Base-by-base conservation (phyloP, 1,140 invertebrate species). In the Platyscapa corneri region DNA sequence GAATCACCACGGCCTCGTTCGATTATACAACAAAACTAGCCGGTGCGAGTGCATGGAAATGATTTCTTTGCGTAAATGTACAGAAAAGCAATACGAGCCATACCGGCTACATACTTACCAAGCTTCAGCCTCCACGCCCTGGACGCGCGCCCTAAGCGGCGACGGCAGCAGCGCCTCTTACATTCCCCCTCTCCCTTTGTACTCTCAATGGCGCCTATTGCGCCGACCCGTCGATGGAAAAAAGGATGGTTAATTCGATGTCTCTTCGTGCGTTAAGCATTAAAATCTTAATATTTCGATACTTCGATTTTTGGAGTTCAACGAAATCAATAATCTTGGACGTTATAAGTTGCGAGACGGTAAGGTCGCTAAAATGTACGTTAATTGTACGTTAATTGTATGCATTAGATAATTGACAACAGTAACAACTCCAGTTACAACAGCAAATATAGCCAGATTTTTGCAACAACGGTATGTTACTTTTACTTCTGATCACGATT, bases 161-260 rank as follows among this genome's bases (percentile, higher is more conserved):
- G 12, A 3, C 53, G 18, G 10, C 49, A 14, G 14, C 53, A 6
- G 10, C 27, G 34, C 30, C 74, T 16, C 3, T 20, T 37, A 70
- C 46, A 16, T 1, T 49, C 6, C 46, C 42, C 42, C 23, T 39
- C 20, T 8, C 20, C 10, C 16, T 6, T 20, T 5, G 6, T 20
- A 56, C n/a, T 79, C 56, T 60, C 49, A 82, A 82, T 82, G 81
- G 81, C 81, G 81, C 70, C 81, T 30, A 16, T 37, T 82, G 34
- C 67, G 67, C 23, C 37, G 56, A 79, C 7, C 34, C 56, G 56
- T 20, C 10, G n/a, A 39, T 70, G 49, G 46, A 23, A 30, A 53
- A 14, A 30, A 37, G 32, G 30, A 30, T 3, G n/a, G 3, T 23
- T 1, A 46, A 46, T 34, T 42, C 7, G 30, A 70, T 37, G n/a